Evolutionary conservation across 1,140 invertebrate species (phyloP), one percentile per base, ranked within the genome.

Genomic region (Aphelenchoides avenae): DNA sequence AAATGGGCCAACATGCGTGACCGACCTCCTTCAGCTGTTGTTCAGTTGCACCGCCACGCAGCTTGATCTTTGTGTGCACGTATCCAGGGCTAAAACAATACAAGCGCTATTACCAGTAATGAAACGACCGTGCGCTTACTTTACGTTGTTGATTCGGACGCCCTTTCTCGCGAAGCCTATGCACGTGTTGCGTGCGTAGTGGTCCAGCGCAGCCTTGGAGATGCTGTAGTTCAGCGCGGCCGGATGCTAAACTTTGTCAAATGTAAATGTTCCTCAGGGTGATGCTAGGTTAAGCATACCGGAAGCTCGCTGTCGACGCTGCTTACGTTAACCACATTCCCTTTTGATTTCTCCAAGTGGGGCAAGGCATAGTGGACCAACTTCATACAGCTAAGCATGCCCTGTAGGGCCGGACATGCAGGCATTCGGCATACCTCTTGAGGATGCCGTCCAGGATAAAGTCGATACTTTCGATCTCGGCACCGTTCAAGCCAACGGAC

Each of bases 241-340:
- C 24, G 50, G 50, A 24, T 54, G 48, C 11, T 15, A 29, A 20
- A 13, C 15, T 11, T 24, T 15, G 1, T 13, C 50, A 4, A 18
- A 42, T n/a, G 56, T 29, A 29, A 11, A 15, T 22, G 11, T 18
- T 11, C 51, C 48, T 11, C 11, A 36, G n/a, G 34, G 11, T 11
- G n/a, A n/a, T 36, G 11, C 11, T 11, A 11, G 11, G n/a, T 36
- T 36, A n/a, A 36, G 34, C 11, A 11, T 36, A n/a, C n/a, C 34
- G 34, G 34, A n/a, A n/a, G n/a, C n/a, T n/a, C n/a, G n/a, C n/a
- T n/a, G n/a, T n/a, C n/a, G n/a, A n/a, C n/a, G n/a, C n/a, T n/a
- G n/a, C n/a, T n/a, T 36, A 11, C 57, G 40, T 68, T 70, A 0
- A 68, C 66, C 15, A 68, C 56, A 9, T 64, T 64, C 15, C 66